These are phyloP conservation scores for Nipponia nippon DNA, from an alignment of 2,113 vertebrate genomes.

Conservation along the genomic window DNA sequence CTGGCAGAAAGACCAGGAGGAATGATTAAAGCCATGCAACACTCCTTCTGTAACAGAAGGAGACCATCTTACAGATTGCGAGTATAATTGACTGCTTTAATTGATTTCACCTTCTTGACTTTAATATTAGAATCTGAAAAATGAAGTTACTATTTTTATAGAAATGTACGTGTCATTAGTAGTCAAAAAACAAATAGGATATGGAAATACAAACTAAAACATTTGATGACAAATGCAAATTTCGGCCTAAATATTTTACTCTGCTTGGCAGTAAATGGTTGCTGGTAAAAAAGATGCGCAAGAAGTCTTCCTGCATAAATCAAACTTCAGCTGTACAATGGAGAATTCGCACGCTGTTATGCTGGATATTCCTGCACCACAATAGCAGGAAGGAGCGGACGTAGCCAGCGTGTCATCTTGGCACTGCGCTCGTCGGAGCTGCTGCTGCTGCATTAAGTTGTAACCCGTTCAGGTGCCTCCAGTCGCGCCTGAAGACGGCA, in stretches of 20 bases:
- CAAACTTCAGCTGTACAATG: neutral
- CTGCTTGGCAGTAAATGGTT: neutral
- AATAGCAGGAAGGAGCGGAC: neutral
- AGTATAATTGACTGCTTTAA: neutral
- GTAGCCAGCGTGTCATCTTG: accelerated
- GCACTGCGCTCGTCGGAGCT: accelerated
- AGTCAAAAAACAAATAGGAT: neutral
- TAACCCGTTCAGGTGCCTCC: neutral
- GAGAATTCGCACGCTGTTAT: accelerated
- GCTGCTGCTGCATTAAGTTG: neutral
- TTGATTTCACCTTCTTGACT: slow-evolving; percentile 36
- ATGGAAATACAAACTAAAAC: neutral
- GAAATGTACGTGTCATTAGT: neutral
- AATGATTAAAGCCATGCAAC: neutral
- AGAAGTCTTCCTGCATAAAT: neutral
- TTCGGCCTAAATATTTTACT: slow-evolving; percentile 28
- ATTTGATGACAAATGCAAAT: slow-evolving; percentile 22
- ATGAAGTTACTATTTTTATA: neutral
- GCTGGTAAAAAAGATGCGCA: neutral
- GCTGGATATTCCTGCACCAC: neutral
- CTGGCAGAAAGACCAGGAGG: neutral
- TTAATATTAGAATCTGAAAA: neutral
- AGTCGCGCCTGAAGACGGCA: neutral
- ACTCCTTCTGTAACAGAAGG: neutral
- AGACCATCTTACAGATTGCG: neutral